Evolutionary conservation across 2,888 invertebrate genomes (phyloP).

Genomic region (Punctoribates punctum): DNA sequence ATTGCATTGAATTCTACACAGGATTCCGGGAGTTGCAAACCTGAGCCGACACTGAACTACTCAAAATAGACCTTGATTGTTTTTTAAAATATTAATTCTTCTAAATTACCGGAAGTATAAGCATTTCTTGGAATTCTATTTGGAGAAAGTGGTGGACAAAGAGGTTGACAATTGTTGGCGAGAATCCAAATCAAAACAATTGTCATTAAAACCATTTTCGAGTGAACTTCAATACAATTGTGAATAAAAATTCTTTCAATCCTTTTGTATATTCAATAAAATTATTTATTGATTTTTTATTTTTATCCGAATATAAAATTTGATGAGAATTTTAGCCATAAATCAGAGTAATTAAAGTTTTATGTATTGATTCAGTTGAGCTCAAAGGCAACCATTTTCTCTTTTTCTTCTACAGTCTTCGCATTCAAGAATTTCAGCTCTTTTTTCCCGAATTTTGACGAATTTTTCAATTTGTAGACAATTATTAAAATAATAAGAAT

Average conservation of each 20-base stretch:
- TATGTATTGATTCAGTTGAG: conserved; percentile 17
- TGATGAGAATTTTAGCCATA: neutral
- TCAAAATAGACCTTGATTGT: no score
- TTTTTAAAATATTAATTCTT: no score
- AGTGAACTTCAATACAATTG: no score
- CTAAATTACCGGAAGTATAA: no score
- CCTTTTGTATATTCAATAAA: neutral
- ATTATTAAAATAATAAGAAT: conserved; percentile 4
- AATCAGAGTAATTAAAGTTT: neutral
- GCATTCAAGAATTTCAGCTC: neutral
- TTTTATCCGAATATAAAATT: neutral
- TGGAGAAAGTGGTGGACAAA: neutral
- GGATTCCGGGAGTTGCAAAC: neutral
- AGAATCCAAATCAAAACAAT: no score
- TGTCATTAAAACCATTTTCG: no score
- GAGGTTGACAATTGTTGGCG: neutral
- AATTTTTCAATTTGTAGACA: neutral
- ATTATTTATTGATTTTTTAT: neutral
- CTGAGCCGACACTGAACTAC: neutral
- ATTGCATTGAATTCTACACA: neutral
- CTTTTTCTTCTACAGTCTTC: neutral
- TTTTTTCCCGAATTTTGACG: neutral
- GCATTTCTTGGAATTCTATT: neutral
- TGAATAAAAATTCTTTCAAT: no score
- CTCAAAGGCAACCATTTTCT: neutral